Conservation (phyloP, 2,888 invertebrate species). For the Entomobrya proxima region DNA sequence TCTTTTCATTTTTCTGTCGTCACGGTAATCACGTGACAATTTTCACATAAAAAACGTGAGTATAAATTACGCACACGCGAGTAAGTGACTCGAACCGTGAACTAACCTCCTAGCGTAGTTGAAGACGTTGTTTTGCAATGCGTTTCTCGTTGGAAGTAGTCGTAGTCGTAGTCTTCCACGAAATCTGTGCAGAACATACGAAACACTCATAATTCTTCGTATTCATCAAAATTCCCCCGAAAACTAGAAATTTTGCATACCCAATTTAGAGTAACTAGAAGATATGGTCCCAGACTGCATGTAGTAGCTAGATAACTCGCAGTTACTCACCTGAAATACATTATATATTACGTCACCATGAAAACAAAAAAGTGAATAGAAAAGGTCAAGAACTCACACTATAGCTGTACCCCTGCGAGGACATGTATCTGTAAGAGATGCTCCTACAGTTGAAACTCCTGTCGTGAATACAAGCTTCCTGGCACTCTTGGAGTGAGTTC, state of each 20-base stretch:
- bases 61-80: background rate
- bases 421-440: constrained; percentile 71
- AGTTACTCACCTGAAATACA: constrained; percentile 73
- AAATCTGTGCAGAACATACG: no score
- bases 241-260: no score
- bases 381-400: constrained; percentile 41
- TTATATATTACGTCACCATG: no score
- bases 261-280: constrained; percentile 45
- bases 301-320: constrained; percentile 73
- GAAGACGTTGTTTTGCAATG: constrained; percentile 73
- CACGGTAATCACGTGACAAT: no score
- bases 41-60: background rate
- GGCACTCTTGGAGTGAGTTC: constrained; percentile 67
- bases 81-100: background rate
- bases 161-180: constrained; percentile 74
- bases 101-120: constrained; percentile 67
- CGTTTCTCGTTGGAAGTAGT: constrained; percentile 74
- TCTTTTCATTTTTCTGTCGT: no score
- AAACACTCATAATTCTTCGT: no score
- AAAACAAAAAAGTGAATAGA: no score
- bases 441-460: constrained; percentile 69
- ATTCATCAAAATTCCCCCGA: no score
- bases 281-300: constrained; percentile 50
- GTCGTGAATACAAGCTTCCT: constrained; percentile 73
- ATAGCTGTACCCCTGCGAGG: constrained; percentile 56